Percentiles rank a stretch among this genome's conserved stretches.
Conservation (phyloP, 2,888 invertebrate species). For the Calameuta idolon region DNA sequence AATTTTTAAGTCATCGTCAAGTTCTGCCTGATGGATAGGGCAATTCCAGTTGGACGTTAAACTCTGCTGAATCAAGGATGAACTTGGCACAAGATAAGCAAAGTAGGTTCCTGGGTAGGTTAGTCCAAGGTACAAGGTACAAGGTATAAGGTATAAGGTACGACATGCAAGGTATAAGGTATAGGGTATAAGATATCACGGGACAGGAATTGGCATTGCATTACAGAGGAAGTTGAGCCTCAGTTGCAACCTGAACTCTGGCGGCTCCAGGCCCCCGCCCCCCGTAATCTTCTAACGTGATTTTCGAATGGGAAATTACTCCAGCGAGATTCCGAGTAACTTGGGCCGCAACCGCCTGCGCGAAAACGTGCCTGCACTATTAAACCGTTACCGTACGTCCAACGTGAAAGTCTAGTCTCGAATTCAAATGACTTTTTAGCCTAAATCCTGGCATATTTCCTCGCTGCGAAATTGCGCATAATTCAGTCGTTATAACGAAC, state of each 20-base stretch:
- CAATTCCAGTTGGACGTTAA: not conserved
- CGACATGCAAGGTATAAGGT: not conserved
- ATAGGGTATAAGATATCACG: not conserved
- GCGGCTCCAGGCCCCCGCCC: not conserved
- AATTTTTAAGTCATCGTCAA: not conserved
- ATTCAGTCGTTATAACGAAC: not conserved
- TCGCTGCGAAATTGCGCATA: not conserved
- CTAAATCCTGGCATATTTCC: conserved; percentile 4
- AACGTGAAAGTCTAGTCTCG: conserved; percentile 5
- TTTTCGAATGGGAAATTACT: conserved; percentile 21
- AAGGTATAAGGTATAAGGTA: too few relatives aligned
- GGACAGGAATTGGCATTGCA: not conserved
- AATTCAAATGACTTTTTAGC: conserved; percentile 9
- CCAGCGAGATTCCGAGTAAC: conserved; percentile 10
- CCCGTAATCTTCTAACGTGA: conserved; percentile 24
- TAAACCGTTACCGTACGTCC: conserved; percentile 10
- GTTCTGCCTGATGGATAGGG: not conserved
- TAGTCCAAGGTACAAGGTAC: not conserved
- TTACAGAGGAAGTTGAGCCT: not conserved
- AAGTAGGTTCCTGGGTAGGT: not conserved
- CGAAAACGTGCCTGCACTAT: conserved; percentile 30
- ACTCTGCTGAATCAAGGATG: not conserved
- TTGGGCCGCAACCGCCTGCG: conserved; percentile 5
- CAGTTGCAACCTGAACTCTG: not conserved
- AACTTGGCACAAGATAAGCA: not conserved